A percentile compares a stretch with the other conserved stretches of the same genome.
Evolutionary conservation across 30 jellyfish, hydroid and myxozoan species (phyloP).

Genomic region (Turritopsis dohrnii): DNA sequence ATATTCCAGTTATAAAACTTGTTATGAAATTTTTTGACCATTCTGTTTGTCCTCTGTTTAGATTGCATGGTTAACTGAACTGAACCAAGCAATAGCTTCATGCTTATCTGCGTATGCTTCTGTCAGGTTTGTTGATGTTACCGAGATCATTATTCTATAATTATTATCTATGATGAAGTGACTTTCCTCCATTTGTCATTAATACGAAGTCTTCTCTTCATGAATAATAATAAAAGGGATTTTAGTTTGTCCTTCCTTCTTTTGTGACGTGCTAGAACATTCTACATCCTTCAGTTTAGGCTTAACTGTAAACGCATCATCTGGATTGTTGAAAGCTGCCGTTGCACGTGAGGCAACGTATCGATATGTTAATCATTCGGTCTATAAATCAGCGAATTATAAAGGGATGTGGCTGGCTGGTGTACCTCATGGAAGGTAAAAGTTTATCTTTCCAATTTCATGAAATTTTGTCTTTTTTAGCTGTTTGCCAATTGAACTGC

Average conservation of each 20-base stretch:
- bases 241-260: too few relatives aligned
- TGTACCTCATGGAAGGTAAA: slow-evolving; percentile 90
- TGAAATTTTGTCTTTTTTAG: too few relatives aligned
- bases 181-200: too few relatives aligned
- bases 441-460: too few relatives aligned
- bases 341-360: slow-evolving; percentile 95
- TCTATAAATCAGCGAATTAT: slow-evolving; percentile 61
- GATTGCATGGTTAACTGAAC: slow-evolving; percentile 72
- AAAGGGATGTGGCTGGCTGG: slow-evolving; percentile 95
- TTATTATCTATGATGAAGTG: too few relatives aligned
- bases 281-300: background rate
- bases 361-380: slow-evolving; percentile 49
- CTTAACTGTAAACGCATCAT: slow-evolving; percentile 49
- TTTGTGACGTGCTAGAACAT: background rate
- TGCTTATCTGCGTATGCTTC: slow-evolving; percentile 73
- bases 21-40: background rate
- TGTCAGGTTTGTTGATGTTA: slow-evolving; percentile 39
- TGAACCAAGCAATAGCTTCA: slow-evolving; percentile 78
- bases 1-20: background rate
- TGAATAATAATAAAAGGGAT: too few relatives aligned
- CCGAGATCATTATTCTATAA: too few relatives aligned
- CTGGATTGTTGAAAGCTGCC: slow-evolving; percentile 89
- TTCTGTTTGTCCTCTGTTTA: slow-evolving; percentile 11
- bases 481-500: too few relatives aligned
- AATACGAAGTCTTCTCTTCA: too few relatives aligned